These are phyloP conservation scores for Empis livida DNA, from an alignment of 2,888 invertebrate species.

Conservation along the genomic window DNA sequence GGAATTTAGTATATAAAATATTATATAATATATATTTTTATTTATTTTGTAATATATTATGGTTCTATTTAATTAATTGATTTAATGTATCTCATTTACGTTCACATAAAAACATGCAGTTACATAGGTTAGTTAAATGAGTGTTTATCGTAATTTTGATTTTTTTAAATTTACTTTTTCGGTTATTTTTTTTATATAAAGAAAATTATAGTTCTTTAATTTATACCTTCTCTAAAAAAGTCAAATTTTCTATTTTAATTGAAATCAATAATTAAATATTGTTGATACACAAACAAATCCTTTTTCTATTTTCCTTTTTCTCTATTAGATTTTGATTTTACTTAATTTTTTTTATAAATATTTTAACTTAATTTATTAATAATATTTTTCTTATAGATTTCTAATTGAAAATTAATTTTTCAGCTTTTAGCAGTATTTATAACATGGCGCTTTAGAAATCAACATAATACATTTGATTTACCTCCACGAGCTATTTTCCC, in stretches of 20 bases:
- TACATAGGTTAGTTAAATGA: too few relatives aligned
- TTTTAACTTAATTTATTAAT: not conserved
- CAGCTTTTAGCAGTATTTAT: constrained; percentile 74
- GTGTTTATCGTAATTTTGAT: too few relatives aligned
- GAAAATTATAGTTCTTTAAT: too few relatives aligned
- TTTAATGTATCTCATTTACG: not conserved
- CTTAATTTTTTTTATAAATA: not conserved
- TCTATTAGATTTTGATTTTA: not conserved
- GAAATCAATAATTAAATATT: too few relatives aligned
- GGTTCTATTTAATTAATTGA: not conserved
- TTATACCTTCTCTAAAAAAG: too few relatives aligned
- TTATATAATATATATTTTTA: not conserved
- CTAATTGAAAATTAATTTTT: constrained; percentile 18
- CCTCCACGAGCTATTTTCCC: constrained; percentile 63
- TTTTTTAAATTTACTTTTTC: too few relatives aligned
- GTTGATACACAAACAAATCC: too few relatives aligned
- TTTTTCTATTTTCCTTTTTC: not conserved
- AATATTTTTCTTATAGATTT: too few relatives aligned
- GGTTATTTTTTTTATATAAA: too few relatives aligned
- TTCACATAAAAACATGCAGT: too few relatives aligned
- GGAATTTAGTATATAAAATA: not conserved
- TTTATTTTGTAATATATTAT: too few relatives aligned
- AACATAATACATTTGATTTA: constrained; percentile 60
- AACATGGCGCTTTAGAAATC: constrained; percentile 69
- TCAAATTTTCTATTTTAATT: too few relatives aligned